Evolutionary conservation across 2,113 vertebrate species (phyloP), one percentile per base, ranked within the genome.

Genomic region (Choloepus hoffmanni): DNA sequence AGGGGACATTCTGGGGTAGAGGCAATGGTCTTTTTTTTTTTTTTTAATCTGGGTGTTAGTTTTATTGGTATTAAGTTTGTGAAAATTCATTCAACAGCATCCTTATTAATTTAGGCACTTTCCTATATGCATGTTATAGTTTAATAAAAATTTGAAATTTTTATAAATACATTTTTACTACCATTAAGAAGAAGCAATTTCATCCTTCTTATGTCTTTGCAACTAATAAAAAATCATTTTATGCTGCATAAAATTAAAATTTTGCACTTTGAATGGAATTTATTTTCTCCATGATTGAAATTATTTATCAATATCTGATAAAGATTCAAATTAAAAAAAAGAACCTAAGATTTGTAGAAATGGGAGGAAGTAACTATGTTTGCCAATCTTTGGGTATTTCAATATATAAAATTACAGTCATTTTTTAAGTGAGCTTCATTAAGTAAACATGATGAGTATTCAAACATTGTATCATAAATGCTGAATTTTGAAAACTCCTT

Each of bases 211-310:
- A n/a, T 62, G 7, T 21, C 10, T 90, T 13, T 87, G 45, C 4
- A 74, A 28, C 3, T 79, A 72, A 65, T 24, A 67, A 85, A 92
- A 58, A 92, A 78, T 53, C 33, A 73, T 2, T 89, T 30, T 79
- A 81, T 26, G 26, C 84, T 93, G 45, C 8, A 65, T 33, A 70
- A 28, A 76, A 58, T 93, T 89, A 96, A 90, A 81, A 76, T 9
- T 55, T 26, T 63, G 0, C 26, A 65, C 5, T 73, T 74, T 82
- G 13, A 79, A 36, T 81, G 16, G 19, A 4, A 19, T 86, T 55
- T 70, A 26, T 86, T 73, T 87, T 84, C 24, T 36, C 73, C 85
- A 2, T 87, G 18, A 63, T 53, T 62, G 40, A 86, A 87, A 45
- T 67, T 28, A 82, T 76, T 36, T 89, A 28, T 76, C 74, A 76